Conservation (phyloP, 2,113 vertebrate species). For the Scomber scombrus region DNA sequence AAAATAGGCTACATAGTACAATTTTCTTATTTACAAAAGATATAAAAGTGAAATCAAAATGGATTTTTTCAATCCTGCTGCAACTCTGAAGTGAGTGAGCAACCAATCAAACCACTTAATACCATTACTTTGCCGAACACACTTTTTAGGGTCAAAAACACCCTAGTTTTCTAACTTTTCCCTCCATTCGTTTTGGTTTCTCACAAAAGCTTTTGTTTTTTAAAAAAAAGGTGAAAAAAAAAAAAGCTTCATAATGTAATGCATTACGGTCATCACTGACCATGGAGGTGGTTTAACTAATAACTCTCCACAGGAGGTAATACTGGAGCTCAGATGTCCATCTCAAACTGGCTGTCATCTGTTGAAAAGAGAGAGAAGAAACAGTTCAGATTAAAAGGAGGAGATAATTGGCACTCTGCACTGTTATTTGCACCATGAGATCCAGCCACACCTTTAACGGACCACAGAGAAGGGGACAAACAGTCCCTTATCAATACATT, state of each 20-base stretch:
- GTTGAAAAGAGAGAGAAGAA: constrained; percentile 37
- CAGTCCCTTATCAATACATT: constrained; percentile 29
- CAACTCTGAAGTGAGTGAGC: constrained; percentile 58
- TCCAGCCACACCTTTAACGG: constrained; percentile 41
- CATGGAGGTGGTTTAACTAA: constrained; percentile 61
- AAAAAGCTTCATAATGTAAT: constrained; percentile 65
- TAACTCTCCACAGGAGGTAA: constrained; percentile 81
- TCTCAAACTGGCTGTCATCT: constrained; percentile 85
- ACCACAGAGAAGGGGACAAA: constrained; percentile 10
- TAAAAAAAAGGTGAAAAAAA: constrained; percentile 36
- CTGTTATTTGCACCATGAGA: neutral
- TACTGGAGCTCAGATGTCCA: constrained; percentile 83
- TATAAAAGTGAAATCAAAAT: constrained; percentile 74
- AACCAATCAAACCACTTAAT: constrained; percentile 55
- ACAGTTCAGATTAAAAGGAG: neutral
- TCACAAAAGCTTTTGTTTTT: constrained; percentile 50
- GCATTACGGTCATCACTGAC: constrained; percentile 66
- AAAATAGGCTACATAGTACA: constrained; percentile 71
- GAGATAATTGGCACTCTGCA: constrained; percentile 1
- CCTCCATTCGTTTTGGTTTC: constrained; percentile 56
- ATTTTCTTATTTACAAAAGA: constrained; percentile 78
- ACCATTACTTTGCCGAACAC: constrained; percentile 30
- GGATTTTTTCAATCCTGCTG: constrained; percentile 55
- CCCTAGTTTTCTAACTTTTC: constrained; percentile 48
- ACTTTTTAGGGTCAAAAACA: constrained; percentile 51